Evolutionary conservation across 2,113 vertebrate genomes (phyloP).

Genomic region (Erinaceus europaeus): DNA sequence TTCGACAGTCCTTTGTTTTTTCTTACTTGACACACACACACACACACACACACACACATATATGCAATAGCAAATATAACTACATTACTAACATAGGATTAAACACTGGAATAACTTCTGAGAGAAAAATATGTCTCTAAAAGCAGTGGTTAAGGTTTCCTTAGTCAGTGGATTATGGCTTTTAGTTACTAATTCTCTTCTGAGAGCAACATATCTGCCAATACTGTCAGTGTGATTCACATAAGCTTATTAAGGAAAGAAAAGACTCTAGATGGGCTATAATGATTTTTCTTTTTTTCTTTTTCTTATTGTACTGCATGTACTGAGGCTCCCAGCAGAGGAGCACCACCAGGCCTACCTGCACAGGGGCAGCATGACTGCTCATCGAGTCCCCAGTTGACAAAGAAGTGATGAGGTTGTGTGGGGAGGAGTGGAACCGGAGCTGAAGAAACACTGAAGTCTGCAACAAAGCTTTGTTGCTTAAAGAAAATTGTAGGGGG

Average conservation of each 20-base stretch:
- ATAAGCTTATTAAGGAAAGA: neutral
- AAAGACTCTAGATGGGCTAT: neutral
- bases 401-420: too few species aligned
- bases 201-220: neutral
- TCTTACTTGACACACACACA: neutral
- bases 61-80: neutral
- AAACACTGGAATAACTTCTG: neutral
- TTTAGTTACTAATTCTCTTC: neutral
- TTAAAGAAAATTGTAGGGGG: too few species aligned
- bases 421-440: neutral
- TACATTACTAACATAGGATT: neutral
- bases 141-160: neutral
- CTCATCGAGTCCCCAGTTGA: too few species aligned
- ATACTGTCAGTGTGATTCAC: neutral
- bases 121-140: slow-evolving; percentile 1
- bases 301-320: too few species aligned
- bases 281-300: slow-evolving; percentile 4
- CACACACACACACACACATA: neutral
- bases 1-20: neutral
- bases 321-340: too few species aligned
- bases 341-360: too few species aligned
- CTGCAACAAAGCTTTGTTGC: neutral
- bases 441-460: too few species aligned
- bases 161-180: neutral
- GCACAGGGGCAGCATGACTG: too few species aligned